These are phyloP conservation scores for Melinaea menophilus DNA, from an alignment of 2,888 invertebrate genomes.

Conservation along the genomic window DNA sequence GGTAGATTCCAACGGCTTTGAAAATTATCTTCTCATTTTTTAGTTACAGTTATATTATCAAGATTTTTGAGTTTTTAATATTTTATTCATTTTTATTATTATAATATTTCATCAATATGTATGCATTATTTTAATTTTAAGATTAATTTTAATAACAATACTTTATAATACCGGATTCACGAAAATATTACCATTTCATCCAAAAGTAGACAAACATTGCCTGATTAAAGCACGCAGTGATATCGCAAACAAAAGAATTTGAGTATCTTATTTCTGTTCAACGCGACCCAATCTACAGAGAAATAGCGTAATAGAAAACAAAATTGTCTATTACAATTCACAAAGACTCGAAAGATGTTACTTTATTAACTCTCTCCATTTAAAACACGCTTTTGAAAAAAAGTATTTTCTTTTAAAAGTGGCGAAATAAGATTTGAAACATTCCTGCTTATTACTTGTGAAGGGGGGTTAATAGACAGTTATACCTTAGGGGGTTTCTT, in stretches of 20 bases:
- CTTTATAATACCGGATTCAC: background rate
- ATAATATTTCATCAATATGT: no score
- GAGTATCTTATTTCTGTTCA: slow-evolving; percentile 8
- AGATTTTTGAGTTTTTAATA: no score
- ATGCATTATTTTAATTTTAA: no score
- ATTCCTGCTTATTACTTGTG: slow-evolving; percentile 39
- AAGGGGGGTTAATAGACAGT: slow-evolving; percentile 38
- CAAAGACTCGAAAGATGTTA: slow-evolving; percentile 24
- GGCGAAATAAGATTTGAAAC: slow-evolving; percentile 45
- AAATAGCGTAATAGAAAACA: slow-evolving; percentile 24
- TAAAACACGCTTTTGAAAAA: slow-evolving; percentile 35
- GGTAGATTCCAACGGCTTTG: no score
- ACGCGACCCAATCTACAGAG: slow-evolving; percentile 18
- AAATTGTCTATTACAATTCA: slow-evolving; percentile 27
- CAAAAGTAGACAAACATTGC: background rate
- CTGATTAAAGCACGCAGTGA: background rate
- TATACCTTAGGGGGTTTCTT: slow-evolving; percentile 38
- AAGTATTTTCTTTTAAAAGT: slow-evolving; percentile 40
- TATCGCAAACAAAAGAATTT: slow-evolving; percentile 9
- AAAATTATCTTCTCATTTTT: no score
- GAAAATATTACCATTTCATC: background rate
- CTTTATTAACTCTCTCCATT: slow-evolving; percentile 41
- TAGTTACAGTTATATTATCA: no score
- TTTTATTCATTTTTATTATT: no score
- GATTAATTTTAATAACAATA: no score